Base-by-base conservation (phyloP, 2,113 vertebrate species). In the Hippocampus barbouri region DNA sequence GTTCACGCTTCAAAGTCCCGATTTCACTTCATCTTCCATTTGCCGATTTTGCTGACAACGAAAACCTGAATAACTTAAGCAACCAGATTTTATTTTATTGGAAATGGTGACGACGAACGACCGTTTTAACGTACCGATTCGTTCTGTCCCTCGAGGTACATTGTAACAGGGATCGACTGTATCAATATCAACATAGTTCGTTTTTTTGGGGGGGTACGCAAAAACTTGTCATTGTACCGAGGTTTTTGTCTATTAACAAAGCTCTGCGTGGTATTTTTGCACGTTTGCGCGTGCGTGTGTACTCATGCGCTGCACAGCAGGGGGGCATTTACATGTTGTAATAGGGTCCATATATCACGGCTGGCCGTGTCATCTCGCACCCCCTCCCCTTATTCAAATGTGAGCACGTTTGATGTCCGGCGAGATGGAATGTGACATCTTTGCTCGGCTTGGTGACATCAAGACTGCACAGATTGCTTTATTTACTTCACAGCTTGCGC, bases 271-370 rank as follows among this genome's bases (percentile, higher is more conserved):
- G 66, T 74, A 38, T 79, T 51, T 72, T 54, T 4, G 27, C 70
- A 69, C 21, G 56, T 51, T 66, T 23, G 62, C 15, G n/a, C 73
- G 70, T 70, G 75, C 70, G 18, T 64, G 45, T 4, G 11, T 59
- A 45, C 43, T 30, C n/a, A 10, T 71, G 49, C 67, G 68, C 47
- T 53, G 61, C 83, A 66, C 81, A 78, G 82, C 34, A 30, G 89
- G 82, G 73, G 80, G 87, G 81, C 80, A 86, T 89, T 90, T 88
- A 85, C 86, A 90, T 86, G 81, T 75, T 76, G 84, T 88, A 81
- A 90, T 79, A 2, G 73, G 77, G 71, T 85, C 77, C 67, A 85
- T 79, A 84, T 81, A 78, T 86, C 85, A 82, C 53, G 23, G 71
- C 78, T 15, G 71, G 9, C 70, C 66, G 65, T 62, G 76, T 70